Evolutionary conservation across 2,113 vertebrate species (phyloP), one percentile per base, ranked within the genome.

Genomic region (Phyllopteryx taeniolatus): DNA sequence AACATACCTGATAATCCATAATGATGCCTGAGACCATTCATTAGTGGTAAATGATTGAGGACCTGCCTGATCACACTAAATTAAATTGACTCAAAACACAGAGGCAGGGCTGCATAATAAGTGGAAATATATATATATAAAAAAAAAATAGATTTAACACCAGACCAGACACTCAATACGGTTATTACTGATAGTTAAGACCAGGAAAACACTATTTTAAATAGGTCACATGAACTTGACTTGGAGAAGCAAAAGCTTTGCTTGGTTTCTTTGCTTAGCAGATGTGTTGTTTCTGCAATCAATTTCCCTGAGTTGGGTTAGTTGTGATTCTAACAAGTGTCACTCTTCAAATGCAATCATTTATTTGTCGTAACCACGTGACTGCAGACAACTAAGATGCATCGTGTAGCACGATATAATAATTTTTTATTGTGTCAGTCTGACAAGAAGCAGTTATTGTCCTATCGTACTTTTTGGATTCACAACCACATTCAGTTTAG

Each of bases 81-180:
- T 20, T 9, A 61, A 67, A 69, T 67, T 54, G 54, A 78, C 73
- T 46, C 22, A n/a, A 67, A 82, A 67, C 56, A 67, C 54, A 72
- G 62, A 67, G 66, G 62, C 63, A 63, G 31, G 8, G 17, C 62
- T 87, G 82, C 64, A 68, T 79, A 81, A 82, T 81, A 43, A 47
- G 71, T n/a, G 61, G 60, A 59, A 11, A 22, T 57, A 43, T 53
- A 13, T n/a, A n/a, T n/a, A 60, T 20, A 53, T 8, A 53, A 20
- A 53, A n/a, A 20, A 7, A 42, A 62, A 33, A 61, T 33, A 5
- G 59, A 13, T 60, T 60, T 17, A 33, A 61, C 59, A 33, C 31
- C 5, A 33, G 59, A 6, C 53, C 53, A 56, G 53, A 19, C 53
- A 56, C 53, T 56, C 53, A 22, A n/a, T 56, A 22, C 20, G 20